Base-by-base conservation (phyloP, 2,888 invertebrate species). In the Nephrocerus scutellatus region DNA sequence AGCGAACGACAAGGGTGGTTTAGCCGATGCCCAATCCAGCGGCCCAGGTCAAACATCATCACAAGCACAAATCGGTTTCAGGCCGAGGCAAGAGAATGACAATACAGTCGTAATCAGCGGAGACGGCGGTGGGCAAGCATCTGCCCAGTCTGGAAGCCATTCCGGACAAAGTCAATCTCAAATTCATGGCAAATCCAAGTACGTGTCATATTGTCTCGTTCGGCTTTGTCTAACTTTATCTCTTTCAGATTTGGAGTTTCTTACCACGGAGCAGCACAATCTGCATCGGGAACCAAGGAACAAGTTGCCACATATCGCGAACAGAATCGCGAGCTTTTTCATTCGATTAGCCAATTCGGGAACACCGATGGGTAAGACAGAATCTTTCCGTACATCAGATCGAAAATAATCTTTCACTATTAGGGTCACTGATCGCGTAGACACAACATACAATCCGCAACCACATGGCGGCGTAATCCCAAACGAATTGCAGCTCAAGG, bases 61-160 rank as follows among this genome's bases (percentile, higher is more conserved):
- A 21, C 88, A 89, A 70, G 88, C 89, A 4, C 88, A 89, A 69
- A 87, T 89, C 43, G 88, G 87, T 2, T 88, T 89, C 57, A 79
- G 80, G 35, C 88, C 88, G 0, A 77, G 80, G 39, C 73, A 74
- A 41, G 78, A 79, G 30, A 54, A 64, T 18, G 48, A 42, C 5
- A 53, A 73, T 32, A 50, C 44, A 22, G 50, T 48, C 5, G 70
- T 71, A 9, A 50, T 57, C 10, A 73, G 75, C 46, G 79, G 82
- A 5, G 82, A 81, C 55, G 75, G 75, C 39, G 87, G 88, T 2
- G 88, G 87, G 6, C 76, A 80, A 44, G 82, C 88, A 1, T 80
- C 83, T 4, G 81, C 88, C 3, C 86, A 87, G 62, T 81, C 85
- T 35, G 83, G 82, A 46, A 74, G 79, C 7, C 72, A 76, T 45